Conservation (phyloP, 2,888 invertebrate genomes). For the Pherbina coryleti region DNA sequence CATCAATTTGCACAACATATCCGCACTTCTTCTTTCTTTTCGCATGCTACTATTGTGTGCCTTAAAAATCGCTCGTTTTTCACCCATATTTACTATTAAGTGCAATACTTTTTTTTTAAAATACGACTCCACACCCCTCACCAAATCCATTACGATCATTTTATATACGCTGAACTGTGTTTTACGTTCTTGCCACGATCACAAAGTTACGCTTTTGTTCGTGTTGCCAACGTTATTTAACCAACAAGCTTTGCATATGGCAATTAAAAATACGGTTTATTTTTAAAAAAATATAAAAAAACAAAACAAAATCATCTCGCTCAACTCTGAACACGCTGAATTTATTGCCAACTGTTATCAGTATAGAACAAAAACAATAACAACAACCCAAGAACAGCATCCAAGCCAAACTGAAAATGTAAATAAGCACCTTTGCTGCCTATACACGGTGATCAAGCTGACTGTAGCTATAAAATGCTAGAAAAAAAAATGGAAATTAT, state of each 20-base stretch:
- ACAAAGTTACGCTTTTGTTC: slow-evolving; percentile 7
- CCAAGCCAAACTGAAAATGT: neutral
- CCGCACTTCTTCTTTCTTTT: neutral
- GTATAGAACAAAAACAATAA: slow-evolving; percentile 22
- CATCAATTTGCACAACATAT: neutral
- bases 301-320: neutral
- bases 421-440: slow-evolving; percentile 4
- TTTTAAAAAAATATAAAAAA: neutral
- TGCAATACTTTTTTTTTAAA: neutral
- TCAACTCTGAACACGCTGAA: slow-evolving; percentile 3
- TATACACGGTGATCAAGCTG: neutral
- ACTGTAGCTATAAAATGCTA: slow-evolving; percentile 20
- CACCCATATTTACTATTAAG: neutral
- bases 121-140: no score
- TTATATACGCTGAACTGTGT: neutral
- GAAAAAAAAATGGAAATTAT: slow-evolving; percentile 13
- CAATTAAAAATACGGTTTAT: slow-evolving; percentile 41
- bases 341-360: slow-evolving; percentile 38
- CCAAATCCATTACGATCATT: neutral
- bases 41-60: no score
- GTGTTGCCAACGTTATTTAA: slow-evolving; percentile 30
- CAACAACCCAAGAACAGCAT: slow-evolving; percentile 17
- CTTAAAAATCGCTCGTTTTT: neutral
- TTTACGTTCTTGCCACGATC: neutral
- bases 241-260: slow-evolving; percentile 50